A percentile compares a stretch with the other conserved stretches of the same genome.
Conservation (phyloP, 1,140 invertebrate species). For the Acromyrmex charruanus region DNA sequence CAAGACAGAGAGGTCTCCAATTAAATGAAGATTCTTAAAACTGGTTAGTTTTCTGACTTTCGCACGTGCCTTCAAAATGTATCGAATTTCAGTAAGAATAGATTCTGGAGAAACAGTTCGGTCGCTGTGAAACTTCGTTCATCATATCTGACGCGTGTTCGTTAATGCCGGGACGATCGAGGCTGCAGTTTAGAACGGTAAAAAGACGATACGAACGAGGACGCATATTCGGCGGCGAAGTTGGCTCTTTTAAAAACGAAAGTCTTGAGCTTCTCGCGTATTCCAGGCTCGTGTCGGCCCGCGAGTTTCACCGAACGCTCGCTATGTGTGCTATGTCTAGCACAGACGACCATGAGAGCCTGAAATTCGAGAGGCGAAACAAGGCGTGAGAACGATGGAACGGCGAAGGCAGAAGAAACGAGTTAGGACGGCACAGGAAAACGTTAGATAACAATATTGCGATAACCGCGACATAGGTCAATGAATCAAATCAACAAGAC, state of each 20-base stretch:
- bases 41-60: neutral
- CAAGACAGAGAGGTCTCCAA: neutral
- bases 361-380: constrained; percentile 65
- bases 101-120: neutral
- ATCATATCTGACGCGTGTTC: neutral
- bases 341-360: constrained; percentile 64
- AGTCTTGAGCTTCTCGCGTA: constrained; percentile 79
- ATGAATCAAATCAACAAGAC: neutral
- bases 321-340: constrained; percentile 71
- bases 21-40: neutral
- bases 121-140: neutral
- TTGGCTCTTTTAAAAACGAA: constrained; percentile 80
- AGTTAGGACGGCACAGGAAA: constrained; percentile 38
- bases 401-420: neutral
- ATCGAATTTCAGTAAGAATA: neutral
- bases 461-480: constrained; percentile 6
- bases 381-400: constrained; percentile 32
- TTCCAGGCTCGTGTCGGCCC: constrained; percentile 77
- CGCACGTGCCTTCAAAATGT: neutral
- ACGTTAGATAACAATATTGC: constrained; percentile 37
- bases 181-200: constrained; percentile 46
- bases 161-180: constrained; percentile 23
- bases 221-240: constrained; percentile 55
- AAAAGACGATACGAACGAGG: constrained; percentile 70
- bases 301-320: constrained; percentile 80